Base-by-base conservation (phyloP, 1,140 invertebrate species). In the Drosophila truncata region DNA sequence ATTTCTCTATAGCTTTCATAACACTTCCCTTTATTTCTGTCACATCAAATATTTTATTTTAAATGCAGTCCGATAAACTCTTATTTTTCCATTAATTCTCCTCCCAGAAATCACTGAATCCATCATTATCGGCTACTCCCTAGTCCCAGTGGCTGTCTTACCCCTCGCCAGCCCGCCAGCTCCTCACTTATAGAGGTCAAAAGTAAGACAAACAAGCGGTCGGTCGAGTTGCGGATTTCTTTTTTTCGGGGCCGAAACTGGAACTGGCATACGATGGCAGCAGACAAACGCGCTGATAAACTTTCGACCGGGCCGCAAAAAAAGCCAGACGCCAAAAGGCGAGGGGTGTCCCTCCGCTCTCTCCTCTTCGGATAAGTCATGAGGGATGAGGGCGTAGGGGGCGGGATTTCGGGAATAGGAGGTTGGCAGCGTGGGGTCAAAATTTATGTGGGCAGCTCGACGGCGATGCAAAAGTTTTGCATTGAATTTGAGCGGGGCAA, bases 181-280 rank as follows among this genome's bases (percentile, higher is more conserved):
- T 61, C 37, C 64, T 41, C 64, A 78, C 66, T 88, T 90, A 88
- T 88, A 84, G 84, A 88, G 84, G 84, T 88, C 84, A 88, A 88
- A 88, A 88, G 84, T 88, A 88, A 88, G 84, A 88, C 84, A 88
- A 88, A 88, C 84, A 88, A 88, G 84, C 81, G 85, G 80, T 80
- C 78, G 85, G 77, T 80, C 64, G 76, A 71, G 67, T 60, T 66
- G 55, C 64, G 29, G 75, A 63, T 57, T 63, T 63, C 44, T 46
- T 42, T 33, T 37, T 65, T 74, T 75, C 31, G 58, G 49, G 57
- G 52, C 44, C 46, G 39, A 44, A 59, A 60, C 52, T 72, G 69
- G 69, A 72, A 72, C 66, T 72, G 69, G 66, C 69, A 31, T 49
- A 46, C 69, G 69, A 72, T 72, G 69, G 66, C 44, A 72, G 67